These are phyloP conservation scores for Crotalus horridus DNA, from an alignment of 2,113 vertebrate species.

Conservation along the genomic window DNA sequence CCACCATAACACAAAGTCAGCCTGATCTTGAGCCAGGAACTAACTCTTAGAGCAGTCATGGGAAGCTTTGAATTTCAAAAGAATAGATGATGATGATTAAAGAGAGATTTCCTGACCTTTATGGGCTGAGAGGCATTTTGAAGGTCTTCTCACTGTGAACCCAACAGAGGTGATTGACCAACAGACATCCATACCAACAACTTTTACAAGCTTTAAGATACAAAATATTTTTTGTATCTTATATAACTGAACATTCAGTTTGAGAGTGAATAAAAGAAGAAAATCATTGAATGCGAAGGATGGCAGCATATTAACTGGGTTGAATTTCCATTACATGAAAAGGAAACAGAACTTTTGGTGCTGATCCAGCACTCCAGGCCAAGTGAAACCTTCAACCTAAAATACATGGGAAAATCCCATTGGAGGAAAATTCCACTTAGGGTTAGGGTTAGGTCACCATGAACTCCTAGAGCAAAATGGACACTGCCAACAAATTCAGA, in stretches of 20 bases:
- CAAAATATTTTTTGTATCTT: background rate
- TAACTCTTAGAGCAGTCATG: background rate
- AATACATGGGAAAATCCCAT: background rate
- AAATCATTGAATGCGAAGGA: background rate
- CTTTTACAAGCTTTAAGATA: background rate
- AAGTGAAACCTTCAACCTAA: background rate
- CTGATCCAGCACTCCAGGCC: background rate
- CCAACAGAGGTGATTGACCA: background rate
- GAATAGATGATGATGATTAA: background rate
- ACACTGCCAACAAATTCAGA: too few relatives aligned
- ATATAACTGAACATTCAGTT: background rate
- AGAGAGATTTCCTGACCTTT: background rate
- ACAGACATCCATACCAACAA: background rate
- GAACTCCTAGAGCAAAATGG: too few relatives aligned
- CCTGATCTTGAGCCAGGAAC: background rate
- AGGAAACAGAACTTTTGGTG: background rate
- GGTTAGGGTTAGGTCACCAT: too few relatives aligned
- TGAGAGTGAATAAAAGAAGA: background rate
- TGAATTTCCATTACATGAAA: background rate
- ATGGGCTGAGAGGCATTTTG: background rate
- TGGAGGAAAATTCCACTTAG: too few relatives aligned
- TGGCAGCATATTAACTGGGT: background rate
- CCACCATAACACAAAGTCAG: background rate
- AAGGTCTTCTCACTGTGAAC: background rate
- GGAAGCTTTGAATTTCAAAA: background rate